Percentiles rank a stretch among this genome's conserved stretches.
phyloP scores from a whole-genome alignment of 2,797 vertebrate species.

The Pseudochaenichthys georgianus region DNA sequence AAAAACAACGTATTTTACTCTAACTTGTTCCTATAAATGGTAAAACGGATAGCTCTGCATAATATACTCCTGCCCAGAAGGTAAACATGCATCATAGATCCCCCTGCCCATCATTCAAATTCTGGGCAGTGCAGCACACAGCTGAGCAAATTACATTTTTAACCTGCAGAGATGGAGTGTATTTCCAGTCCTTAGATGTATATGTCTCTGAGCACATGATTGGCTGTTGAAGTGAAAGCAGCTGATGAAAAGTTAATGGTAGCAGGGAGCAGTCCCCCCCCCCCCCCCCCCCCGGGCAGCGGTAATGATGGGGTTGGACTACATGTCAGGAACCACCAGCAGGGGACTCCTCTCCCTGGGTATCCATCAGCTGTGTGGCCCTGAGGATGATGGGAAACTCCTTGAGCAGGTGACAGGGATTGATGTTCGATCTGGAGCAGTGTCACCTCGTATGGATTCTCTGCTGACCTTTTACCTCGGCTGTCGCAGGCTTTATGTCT shows the following conservation, averaged over 20 bases:
- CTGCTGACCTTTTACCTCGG: constrained; percentile 53
- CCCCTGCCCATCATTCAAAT: background rate
- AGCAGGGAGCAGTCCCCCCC: constrained; percentile 37
- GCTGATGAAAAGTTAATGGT: constrained; percentile 67
- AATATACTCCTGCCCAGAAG: background rate
- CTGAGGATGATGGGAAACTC: constrained; percentile 45
- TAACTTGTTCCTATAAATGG: too few species aligned
- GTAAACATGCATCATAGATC: constrained; percentile 6
- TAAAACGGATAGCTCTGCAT: background rate
- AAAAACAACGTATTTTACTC: too few species aligned
- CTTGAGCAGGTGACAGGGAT: constrained; percentile 49
- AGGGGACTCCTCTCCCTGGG: constrained; percentile 21
- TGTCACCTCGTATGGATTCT: constrained; percentile 39
- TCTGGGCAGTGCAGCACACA: background rate
- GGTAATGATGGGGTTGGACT: constrained; percentile 59
- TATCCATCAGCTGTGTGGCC: constrained; percentile 29
- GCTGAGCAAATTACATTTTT: background rate
- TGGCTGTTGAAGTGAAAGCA: constrained; percentile 3
- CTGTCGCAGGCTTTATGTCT: constrained; percentile 38
- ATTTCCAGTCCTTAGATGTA: background rate
- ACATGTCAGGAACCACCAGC: constrained; percentile 58
- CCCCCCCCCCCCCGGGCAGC: constrained; percentile 36
- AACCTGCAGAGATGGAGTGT: background rate
- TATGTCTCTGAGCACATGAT: background rate
- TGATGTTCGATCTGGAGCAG: constrained; percentile 40